Base-by-base conservation (phyloP, 1,140 invertebrate genomes). In the Bilobella aurantiaca region DNA sequence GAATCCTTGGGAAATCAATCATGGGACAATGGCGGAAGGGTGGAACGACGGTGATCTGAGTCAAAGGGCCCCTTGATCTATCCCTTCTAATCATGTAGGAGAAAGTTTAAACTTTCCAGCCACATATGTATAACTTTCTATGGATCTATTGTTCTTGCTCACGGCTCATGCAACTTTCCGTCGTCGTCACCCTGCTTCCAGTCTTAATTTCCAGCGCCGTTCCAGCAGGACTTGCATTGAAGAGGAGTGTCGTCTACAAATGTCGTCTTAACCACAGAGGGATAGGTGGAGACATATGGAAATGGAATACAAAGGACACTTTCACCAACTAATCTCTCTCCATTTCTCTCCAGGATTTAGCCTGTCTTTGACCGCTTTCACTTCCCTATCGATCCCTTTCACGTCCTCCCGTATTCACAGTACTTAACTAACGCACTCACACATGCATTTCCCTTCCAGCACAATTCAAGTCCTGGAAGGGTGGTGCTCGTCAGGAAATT, bases 381-480 rank as follows among this genome's bases (percentile, higher is more conserved):
- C 64, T 60, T n/a, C 46, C 42, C 56, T 56, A 65, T 65, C 58
- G 64, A 61, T 61, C 63, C 32, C 53, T 1, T 64, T 53, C 62
- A 57, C 62, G 31, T 23, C 8, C 5, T 23, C 49, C 14, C 49
- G 14, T 23, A 53, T 53, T 53, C 49, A 53, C 49, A 53, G 14
- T 18, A 53, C 49, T 53, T 53, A 53, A 53, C 49, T 18, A 53
- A 53, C 49, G 25, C 49, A 49, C 30, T 16, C 49, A 53, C 49
- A 53, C 49, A 53, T 53, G 49, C 49, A 53, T 42, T 42, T 42
- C 8, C 8, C 8, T 12, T 42, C 34, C 34, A 8, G 34, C 34
- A 18, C 8, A 18, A 12, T 18, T 42, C 18, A 12, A 18, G 8
- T 42, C 18, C 34, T 42, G 18, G 18, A 42, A 42, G n/a, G n/a